phyloP scores from a whole-genome alignment of 64 coral and sea anemone genomes.

The Dendrophyllia cribrosa region DNA sequence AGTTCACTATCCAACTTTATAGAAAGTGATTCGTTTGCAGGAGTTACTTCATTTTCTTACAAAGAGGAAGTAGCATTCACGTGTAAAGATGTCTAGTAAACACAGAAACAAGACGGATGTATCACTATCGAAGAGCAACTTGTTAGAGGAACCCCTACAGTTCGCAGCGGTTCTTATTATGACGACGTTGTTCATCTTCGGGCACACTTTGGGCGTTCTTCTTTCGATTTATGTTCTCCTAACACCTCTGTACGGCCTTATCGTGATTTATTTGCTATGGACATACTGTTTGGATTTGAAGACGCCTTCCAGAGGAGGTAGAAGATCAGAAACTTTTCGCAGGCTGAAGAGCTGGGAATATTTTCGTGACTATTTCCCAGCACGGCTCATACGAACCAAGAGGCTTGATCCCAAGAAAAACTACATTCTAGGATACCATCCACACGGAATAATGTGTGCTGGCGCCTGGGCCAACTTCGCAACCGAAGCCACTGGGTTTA shows the following conservation, averaged over 20 bases:
- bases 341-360: constrained; percentile 88
- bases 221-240: constrained; percentile 69
- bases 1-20: not conserved
- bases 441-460: constrained; percentile 90
- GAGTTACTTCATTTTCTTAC: too few species aligned
- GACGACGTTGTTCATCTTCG: constrained; percentile 76
- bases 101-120: constrained; percentile 33
- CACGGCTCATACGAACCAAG: constrained; percentile 75
- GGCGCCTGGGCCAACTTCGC: constrained; percentile 81
- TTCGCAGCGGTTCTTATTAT: constrained; percentile 58
- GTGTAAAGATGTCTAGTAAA: constrained; percentile 27
- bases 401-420: constrained; percentile 81
- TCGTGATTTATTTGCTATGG: constrained; percentile 84
- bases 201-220: constrained; percentile 75
- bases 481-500: constrained; percentile 69
- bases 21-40: not conserved
- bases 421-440: constrained; percentile 93
- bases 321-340: constrained; percentile 87
- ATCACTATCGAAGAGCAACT: not conserved
- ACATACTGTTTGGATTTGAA: constrained; percentile 76
- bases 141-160: constrained; percentile 68
- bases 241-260: constrained; percentile 49
- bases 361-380: constrained; percentile 92
- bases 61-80: not conserved
- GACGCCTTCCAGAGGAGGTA: constrained; percentile 73